Base-by-base conservation (phyloP, 2,113 vertebrate species). In the Syngnathoides biaculeatus region DNA sequence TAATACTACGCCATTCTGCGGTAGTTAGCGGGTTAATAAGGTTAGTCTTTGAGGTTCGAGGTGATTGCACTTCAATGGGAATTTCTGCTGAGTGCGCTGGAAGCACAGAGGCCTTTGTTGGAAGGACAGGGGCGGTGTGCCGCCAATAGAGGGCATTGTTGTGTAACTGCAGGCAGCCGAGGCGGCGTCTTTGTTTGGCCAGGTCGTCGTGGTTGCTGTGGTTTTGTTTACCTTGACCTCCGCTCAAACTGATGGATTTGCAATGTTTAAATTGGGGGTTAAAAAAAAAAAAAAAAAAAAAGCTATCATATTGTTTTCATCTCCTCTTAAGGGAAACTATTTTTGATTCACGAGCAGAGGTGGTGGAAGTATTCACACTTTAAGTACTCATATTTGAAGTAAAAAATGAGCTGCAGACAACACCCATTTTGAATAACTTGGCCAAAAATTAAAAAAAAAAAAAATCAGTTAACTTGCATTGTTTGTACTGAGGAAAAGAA, bases 131-230 rank as follows among this genome's bases (percentile, higher is more conserved):
- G 79, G 40, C 86, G 6, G 57, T 5, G 27, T 68, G 35, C 24
- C 63, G 72, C 90, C 91, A 90, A 90, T 82, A 53, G 86, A 92
- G 90, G 89, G 92, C 77, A 75, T 90, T 91, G 80, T 89, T 90
- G 89, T 84, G 89, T 86, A 89, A 89, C 86, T 83, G 53, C 84
- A 85, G 77, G 75, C 63, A 19, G 0, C 10, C 40, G 40, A 58
- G 65, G 30, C 66, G 27, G 13, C n/a, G 43, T 70, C 80, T 87
- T 90, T 87, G 84, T 90, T 87, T 85, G 80, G 70, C 64, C 42
- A 55, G 64, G 76, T 79, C 67, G 74, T 74, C 76, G 70, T 43
- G 68, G 72, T 43, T 76, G 81, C 74, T 80, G 79, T 62, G 76
- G 69, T 82, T 78, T 78, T 71, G 65, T 50, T 59, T 50, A 68